Evolutionary conservation across 2,888 invertebrate genomes (phyloP).

Genomic region (Actias luna): DNA sequence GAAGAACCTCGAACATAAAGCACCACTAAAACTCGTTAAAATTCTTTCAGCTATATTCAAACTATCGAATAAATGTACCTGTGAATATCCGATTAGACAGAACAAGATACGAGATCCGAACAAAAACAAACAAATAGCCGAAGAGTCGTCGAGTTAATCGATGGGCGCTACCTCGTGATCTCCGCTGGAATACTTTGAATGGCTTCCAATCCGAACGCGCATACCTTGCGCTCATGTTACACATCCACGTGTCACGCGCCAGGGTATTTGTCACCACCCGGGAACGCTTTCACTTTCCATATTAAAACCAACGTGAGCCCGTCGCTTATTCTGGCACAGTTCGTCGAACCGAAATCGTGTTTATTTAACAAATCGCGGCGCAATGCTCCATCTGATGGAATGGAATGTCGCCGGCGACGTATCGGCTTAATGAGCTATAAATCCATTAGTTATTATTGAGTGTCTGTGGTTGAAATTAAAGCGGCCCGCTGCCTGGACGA

Average conservation of each 20-base stretch:
- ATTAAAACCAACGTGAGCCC: conserved; percentile 42
- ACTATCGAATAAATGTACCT: not conserved
- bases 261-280: conserved; percentile 52
- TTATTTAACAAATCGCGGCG: conserved; percentile 52
- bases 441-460: conserved; percentile 62
- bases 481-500: conserved; percentile 32
- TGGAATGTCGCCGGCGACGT: conserved; percentile 31
- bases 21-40: not conserved
- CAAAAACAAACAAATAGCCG: conserved; percentile 17
- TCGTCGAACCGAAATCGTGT: conserved; percentile 56
- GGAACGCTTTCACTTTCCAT: conserved; percentile 63
- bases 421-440: conserved; percentile 63
- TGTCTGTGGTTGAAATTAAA: conserved; percentile 50
- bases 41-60: not conserved
- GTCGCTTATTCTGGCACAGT: conserved; percentile 54
- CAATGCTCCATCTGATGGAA: conserved; percentile 28
- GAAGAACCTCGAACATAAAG: not conserved
- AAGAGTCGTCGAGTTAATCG: conserved; percentile 25
- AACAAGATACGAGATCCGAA: conserved; percentile 1
- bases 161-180: conserved; percentile 24
- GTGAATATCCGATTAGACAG: not conserved
- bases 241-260: conserved; percentile 49
- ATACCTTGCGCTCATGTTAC: conserved; percentile 55
- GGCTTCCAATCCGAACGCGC: conserved; percentile 43
- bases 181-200: conserved; percentile 36